A percentile compares a stretch with the other conserved stretches of the same genome.
Conservation (phyloP, 2,888 invertebrate species). For the Altica lythri region DNA sequence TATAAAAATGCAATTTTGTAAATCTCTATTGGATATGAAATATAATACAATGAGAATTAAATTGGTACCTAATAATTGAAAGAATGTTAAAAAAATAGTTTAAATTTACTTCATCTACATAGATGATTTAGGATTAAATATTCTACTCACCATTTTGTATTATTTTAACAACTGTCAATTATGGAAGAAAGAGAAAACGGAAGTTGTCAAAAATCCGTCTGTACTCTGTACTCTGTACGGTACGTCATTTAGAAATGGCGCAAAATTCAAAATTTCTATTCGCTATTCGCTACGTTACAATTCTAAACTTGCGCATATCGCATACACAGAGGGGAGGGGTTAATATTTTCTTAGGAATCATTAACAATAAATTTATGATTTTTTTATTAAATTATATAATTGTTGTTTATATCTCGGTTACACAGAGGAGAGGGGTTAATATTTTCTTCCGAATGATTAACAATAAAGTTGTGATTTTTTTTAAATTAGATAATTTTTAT, state of each 20-base stretch:
- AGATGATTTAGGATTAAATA: slow-evolving; percentile 32
- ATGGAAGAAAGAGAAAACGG: slow-evolving; percentile 29
- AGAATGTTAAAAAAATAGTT: background rate
- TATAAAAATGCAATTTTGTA: slow-evolving; percentile 4
- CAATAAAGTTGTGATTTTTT: too few relatives aligned
- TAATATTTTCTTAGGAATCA: too few relatives aligned
- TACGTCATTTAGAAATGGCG: slow-evolving; percentile 20
- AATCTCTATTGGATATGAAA: background rate
- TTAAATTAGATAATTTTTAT: too few relatives aligned
- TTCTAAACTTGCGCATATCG: too few relatives aligned
- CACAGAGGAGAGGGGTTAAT: too few relatives aligned
- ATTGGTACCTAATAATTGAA: background rate
- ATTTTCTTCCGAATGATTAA: too few relatives aligned
- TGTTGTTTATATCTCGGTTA: too few relatives aligned
- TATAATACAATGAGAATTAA: background rate
- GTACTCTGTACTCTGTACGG: too few relatives aligned
- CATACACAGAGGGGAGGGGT: too few relatives aligned
- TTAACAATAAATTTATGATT: too few relatives aligned
- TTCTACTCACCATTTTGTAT: slow-evolving; percentile 35
- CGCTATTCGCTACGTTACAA: too few relatives aligned
- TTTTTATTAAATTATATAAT: too few relatives aligned
- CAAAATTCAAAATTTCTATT: slow-evolving; percentile 32
- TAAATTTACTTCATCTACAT: background rate
- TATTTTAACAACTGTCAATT: slow-evolving; percentile 23
- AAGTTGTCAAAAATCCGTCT: slow-evolving; percentile 11